These are phyloP conservation scores for Gibbula magus DNA, from an alignment of 2,888 invertebrate species.

Conservation along the genomic window DNA sequence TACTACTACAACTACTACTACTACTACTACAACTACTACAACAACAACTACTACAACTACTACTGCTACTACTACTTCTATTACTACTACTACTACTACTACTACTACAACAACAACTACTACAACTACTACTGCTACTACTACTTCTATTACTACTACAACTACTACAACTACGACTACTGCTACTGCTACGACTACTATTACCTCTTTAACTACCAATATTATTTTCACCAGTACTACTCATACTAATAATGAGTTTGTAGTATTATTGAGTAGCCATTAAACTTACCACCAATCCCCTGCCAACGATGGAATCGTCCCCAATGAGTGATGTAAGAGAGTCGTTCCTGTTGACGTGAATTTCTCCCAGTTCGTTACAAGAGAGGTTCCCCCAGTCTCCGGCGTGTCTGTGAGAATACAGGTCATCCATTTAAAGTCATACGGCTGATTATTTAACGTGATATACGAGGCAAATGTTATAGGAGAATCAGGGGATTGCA, in stretches of 20 bases:
- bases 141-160: no score
- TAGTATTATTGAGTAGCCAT: neutral
- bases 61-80: neutral
- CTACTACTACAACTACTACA: conserved; percentile 24
- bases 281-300: conserved; percentile 24
- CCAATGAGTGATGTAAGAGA: neutral
- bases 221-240: no score
- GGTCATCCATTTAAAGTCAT: neutral
- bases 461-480: no score
- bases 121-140: no score
- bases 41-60: conserved; percentile 4
- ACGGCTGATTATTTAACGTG: no score
- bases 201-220: no score
- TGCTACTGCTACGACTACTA: no score
- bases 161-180: no score
- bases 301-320: conserved; percentile 18
- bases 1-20: conserved; percentile 26
- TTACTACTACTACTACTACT: no score
- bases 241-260: no score
- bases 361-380: neutral
- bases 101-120: no score
- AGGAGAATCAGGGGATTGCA: no score
- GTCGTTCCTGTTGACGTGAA: neutral
- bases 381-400: conserved; percentile 28
- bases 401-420: conserved; percentile 8